Evolutionary conservation across 1,140 invertebrate genomes (phyloP).

Genomic region (Camponotus floridanus): DNA sequence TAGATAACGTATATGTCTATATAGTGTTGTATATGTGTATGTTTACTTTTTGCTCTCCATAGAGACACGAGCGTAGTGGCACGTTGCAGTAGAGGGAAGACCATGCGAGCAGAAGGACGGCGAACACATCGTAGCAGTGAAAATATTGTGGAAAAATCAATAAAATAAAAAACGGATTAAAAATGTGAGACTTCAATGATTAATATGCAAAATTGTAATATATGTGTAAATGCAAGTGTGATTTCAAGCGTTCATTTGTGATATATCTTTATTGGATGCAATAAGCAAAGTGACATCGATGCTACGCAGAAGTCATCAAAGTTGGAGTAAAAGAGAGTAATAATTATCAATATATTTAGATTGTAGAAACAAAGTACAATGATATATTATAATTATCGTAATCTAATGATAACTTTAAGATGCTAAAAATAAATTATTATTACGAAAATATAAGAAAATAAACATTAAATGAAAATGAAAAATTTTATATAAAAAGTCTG

Average conservation of each 20-base stretch:
- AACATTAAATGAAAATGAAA: not conserved
- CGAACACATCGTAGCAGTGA: not conserved
- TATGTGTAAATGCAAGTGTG: not conserved
- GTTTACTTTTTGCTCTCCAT: not conserved
- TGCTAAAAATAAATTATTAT: not conserved
- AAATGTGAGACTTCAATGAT: not conserved
- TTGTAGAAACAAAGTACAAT: not conserved
- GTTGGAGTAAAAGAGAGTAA: too few relatives aligned
- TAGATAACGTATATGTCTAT: constrained; percentile 12
- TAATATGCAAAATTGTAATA: not conserved
- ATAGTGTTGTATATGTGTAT: not conserved
- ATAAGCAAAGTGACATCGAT: not conserved
- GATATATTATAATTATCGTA: not conserved
- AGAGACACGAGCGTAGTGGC: not conserved
- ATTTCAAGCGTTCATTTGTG: not conserved
- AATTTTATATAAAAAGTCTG: not conserved
- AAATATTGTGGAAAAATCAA: not conserved
- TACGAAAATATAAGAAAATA: not conserved
- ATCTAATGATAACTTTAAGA: not conserved
- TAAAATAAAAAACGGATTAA: not conserved
- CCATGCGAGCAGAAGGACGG: not conserved
- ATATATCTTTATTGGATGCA: not conserved
- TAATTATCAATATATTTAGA: not conserved
- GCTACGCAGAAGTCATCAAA: not conserved
- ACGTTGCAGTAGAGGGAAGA: not conserved